Evolutionary conservation across 2,113 vertebrate genomes (phyloP), one percentile per base, ranked within the genome.

Genomic region (Amphiprion percula): DNA sequence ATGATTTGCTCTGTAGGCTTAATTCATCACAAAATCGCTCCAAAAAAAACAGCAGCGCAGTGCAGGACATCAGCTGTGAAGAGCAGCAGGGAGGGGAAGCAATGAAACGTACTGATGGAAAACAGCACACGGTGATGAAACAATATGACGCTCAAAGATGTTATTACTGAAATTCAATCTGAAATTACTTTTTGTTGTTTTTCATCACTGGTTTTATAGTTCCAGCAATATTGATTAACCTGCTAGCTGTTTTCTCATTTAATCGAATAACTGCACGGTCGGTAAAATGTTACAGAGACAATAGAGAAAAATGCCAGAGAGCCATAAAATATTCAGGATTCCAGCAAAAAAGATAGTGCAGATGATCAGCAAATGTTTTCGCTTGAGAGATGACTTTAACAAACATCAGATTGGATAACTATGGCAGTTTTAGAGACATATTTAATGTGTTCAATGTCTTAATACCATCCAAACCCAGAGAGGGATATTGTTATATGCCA

Each of bases 1-100:
- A 17, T 47, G 52, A 73, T 80, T 74, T 68, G 14, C 16, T 71
- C 50, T 61, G 37, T 3, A 4, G n/a, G 47, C 54, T 70, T 59
- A 67, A 70, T 75, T 61, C 26, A 74, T 60, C n/a, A 30, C 28
- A 64, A 37, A 46, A 78, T 59, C 74, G n/a, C 65, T 49, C 50
- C 6, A 28, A 58, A 33, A 61, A 23, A 37, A 11, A 37, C 33
- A 37, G 33, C 24, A 26, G 56, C 9, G 26, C 6, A 53, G 9
- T n/a, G 17, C 16, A 47, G 33, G 14, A 55, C 63, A 60, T 23
- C 16, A 58, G n/a, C 37, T 52, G 58, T 4, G 2, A 21, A 30
- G 52, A 17, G 59, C 65, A n/a, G 47, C 74, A 37, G 11, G 3
- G 17, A 53, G 16, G 59, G n/a, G 12, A 65, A 19, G 49, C 10